Percentiles rank a stretch among this genome's conserved stretches.
These are phyloP conservation scores for Halichondria panicea DNA, from an alignment of 37 sponge, comb jelly and placozoan species.

Conservation along the genomic window DNA sequence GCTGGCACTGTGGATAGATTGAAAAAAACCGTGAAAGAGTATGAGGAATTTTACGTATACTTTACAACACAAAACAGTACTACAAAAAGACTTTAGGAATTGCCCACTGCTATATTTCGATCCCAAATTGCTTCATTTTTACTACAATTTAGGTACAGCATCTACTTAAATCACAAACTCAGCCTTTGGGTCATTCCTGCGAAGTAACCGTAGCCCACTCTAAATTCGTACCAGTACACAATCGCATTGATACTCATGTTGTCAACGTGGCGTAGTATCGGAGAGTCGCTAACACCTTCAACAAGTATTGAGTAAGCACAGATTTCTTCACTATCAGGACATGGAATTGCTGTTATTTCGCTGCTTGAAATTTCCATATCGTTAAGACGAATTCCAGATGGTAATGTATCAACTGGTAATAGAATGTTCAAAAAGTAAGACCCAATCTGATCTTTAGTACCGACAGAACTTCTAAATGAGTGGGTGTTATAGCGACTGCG, in stretches of 20 bases:
- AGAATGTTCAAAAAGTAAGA: conserved; percentile 29
- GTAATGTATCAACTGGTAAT: not conserved
- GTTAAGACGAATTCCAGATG: conserved; percentile 5
- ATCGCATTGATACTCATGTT: conserved; percentile 12
- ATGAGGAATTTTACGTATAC: not conserved
- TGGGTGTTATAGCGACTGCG: conserved; percentile 13
- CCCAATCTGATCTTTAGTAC: not conserved
- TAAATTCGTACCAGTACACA: conserved; percentile 19
- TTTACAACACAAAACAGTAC: conserved; percentile 1
- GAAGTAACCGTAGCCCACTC: conserved; percentile 35
- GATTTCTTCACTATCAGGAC: too few species aligned
- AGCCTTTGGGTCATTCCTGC: conserved; percentile 39
- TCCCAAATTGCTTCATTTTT: too few species aligned
- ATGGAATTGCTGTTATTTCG: too few species aligned
- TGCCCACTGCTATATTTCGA: too few species aligned
- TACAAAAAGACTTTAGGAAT: not conserved
- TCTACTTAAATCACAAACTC: too few species aligned
- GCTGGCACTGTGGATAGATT: conserved; percentile 9
- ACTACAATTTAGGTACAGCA: too few species aligned
- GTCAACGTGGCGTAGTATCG: conserved; percentile 15
- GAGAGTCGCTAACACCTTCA: too few species aligned
- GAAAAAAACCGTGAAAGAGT: not conserved
- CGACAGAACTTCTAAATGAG: not conserved
- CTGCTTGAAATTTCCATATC: not conserved
- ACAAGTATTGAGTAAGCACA: too few species aligned